A percentile compares a stretch with the other conserved stretches of the same genome.
Conservation (phyloP, 2,797 vertebrate genomes). For the Rhabdomys pumilio region DNA sequence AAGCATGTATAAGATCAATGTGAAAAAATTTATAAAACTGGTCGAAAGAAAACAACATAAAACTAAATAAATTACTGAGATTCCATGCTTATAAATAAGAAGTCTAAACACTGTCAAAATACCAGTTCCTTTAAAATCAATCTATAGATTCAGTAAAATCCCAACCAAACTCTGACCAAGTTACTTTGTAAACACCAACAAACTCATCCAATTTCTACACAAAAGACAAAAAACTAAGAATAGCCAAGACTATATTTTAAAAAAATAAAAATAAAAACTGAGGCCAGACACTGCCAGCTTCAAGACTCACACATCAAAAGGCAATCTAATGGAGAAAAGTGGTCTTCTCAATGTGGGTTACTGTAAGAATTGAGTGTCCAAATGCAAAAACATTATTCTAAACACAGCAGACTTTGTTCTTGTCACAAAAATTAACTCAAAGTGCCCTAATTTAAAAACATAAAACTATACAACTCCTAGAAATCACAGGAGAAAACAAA, state of each 20-base stretch:
- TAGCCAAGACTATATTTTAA: neutral
- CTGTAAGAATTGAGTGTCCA: neutral
- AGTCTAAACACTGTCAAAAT: neutral
- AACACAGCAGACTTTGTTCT: neutral
- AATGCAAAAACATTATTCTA: neutral
- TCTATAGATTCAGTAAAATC: neutral
- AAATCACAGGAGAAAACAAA: neutral
- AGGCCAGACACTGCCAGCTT: neutral
- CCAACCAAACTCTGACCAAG: neutral
- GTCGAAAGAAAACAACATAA: neutral
- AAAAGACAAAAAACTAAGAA: neutral
- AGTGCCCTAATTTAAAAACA: neutral
- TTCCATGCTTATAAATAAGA: neutral
- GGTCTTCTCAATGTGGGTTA: neutral
- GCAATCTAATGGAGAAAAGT: neutral
- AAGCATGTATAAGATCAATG: neutral
- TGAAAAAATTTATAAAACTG: neutral
- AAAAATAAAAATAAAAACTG: neutral
- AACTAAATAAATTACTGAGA: neutral
- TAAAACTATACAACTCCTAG: neutral
- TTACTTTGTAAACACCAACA: neutral
- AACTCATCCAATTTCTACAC: neutral
- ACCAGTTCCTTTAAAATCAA: neutral
- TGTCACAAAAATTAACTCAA: slow-evolving; percentile 5
- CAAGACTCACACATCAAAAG: neutral